Evolutionary conservation across 2,113 vertebrate species (phyloP), one percentile per base, ranked within the genome.

Genomic region (Pseudopodoces humilis): DNA sequence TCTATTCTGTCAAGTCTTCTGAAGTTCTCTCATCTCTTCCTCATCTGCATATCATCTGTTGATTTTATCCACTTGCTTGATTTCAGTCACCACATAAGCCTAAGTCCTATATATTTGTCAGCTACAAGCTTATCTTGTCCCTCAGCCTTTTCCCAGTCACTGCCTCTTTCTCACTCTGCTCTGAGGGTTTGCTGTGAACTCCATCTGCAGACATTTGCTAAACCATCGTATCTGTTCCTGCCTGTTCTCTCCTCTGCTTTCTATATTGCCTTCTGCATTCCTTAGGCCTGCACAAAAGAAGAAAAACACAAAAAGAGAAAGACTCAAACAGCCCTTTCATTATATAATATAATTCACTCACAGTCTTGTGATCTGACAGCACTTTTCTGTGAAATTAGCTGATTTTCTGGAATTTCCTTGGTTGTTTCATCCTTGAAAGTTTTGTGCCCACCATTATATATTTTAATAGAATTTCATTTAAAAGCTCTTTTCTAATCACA

Each of bases 401-500:
- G 50, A 7, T 69, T 87, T 96, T 83, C 52, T 83, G 55, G 39
- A 80, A 75, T 65, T 65, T 90, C 18, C 23, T 88, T 53, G n/a
- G 15, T 20, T 90, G 15, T 70, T 67, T 81, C 83, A 64, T 60
- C 58, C 31, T 78, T 10, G 1, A 41, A 13, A 74, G 19, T 50
- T 52, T n/a, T 68, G 27, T 55, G 53, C 53, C 78, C 47, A 44
- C 41, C n/a, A 24, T 37, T 77, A 64, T 17, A 37, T 19, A 11
- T 86, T 84, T 81, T 80, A 92, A 71, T 9, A 83, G 52, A 94
- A 92, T 75, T 62, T 80, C 25, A 77, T 77, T 46, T 65, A 85
- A 92, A 91, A 71, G 5, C 22, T 80, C 14, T 58, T 92, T 88
- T 84, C 41, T 90, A 92, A 96, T 90, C 64, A 92, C 79, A 92